A percentile compares a stretch with the other conserved stretches of the same genome.
phyloP scores from a whole-genome alignment of 2,113 vertebrate genomes.

The Brachyhypopomus occidentalis region DNA sequence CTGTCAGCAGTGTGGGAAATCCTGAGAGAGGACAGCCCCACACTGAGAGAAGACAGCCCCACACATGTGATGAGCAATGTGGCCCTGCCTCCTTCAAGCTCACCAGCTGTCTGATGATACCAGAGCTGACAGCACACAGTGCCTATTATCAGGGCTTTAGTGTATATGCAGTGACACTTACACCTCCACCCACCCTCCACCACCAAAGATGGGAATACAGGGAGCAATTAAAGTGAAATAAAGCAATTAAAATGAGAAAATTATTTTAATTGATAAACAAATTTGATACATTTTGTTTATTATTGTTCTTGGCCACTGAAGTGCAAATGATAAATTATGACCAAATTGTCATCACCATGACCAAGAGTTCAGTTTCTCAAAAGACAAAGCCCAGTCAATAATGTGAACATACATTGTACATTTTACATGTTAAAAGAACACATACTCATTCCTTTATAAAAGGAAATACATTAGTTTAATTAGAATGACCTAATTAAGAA shows the following conservation, averaged over 20 bases:
- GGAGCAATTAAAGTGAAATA: not conserved
- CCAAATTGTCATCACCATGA: not conserved
- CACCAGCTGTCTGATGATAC: constrained; percentile 64
- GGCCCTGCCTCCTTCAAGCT: constrained; percentile 26
- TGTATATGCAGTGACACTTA: constrained; percentile 42
- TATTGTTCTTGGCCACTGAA: not conserved
- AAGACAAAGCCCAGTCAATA: not conserved
- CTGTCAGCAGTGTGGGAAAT: constrained; percentile 78
- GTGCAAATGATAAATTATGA: constrained; percentile 25
- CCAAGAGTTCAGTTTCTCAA: not conserved
- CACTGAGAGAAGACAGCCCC: constrained; percentile 60
- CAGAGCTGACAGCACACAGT: constrained; percentile 51
- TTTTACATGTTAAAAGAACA: not conserved
- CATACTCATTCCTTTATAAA: constrained; percentile 48
- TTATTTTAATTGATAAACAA: not conserved
- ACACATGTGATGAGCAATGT: constrained; percentile 53
- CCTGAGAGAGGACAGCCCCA: constrained; percentile 60
- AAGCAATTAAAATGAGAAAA: not conserved
- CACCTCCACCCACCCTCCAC: not conserved
- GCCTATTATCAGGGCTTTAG: constrained; percentile 44
- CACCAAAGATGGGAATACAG: no score
- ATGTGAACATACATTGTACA: not conserved
- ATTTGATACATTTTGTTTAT: not conserved
- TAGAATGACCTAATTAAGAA: constrained; percentile 24
- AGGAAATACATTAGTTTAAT: constrained; percentile 30